Base-by-base conservation (phyloP, 2,888 invertebrate genomes). In the Chrysodeixis includens region DNA sequence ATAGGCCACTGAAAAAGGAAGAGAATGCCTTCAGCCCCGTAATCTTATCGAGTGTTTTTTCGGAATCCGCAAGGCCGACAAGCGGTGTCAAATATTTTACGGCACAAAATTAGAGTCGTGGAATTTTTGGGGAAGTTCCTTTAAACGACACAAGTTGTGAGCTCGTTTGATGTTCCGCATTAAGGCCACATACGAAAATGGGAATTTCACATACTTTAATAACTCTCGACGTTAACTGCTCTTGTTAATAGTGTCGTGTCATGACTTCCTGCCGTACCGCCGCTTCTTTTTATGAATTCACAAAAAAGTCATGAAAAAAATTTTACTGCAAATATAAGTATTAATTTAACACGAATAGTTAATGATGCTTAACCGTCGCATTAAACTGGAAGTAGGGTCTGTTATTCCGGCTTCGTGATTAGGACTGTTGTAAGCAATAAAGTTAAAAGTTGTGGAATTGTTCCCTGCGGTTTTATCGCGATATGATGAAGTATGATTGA, bases 91-190 rank as follows among this genome's bases (percentile, higher is more conserved):
- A 89, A 90, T 89, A 89, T 88, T 88, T 88, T 75, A 81, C 79
- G 74, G 66, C 69, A 74, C 76, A 78, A 73, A 78, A 78, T 80
- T 80, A 72, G 84, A 83, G 79, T 78, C 78, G 70, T 77, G 84
- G 84, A 86, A 87, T 89, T 87, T 86, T 83, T 83, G 78, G 74
- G 76, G 85, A 88, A 84, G 86, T 88, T 87, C 74, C 75, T 82
- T 79, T 78, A 89, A 91, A 89, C 85, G 87, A 87, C 80, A 76
- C 80, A 88, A 90, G 86, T 91, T 90, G 84, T 71, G 72, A 81
- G 82, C 85, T 85, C 83, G 86, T 87, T 85, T 88, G 84, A 84
- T 85, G 86, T 82, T 83, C 76, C 85, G 90, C 90, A 82, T 82
- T 88, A 87, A 84, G 85, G 86, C 79, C 81, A 82, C 82, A 83